Evolutionary conservation across 2,113 vertebrate genomes (phyloP).

Genomic region (Colinus virginianus): DNA sequence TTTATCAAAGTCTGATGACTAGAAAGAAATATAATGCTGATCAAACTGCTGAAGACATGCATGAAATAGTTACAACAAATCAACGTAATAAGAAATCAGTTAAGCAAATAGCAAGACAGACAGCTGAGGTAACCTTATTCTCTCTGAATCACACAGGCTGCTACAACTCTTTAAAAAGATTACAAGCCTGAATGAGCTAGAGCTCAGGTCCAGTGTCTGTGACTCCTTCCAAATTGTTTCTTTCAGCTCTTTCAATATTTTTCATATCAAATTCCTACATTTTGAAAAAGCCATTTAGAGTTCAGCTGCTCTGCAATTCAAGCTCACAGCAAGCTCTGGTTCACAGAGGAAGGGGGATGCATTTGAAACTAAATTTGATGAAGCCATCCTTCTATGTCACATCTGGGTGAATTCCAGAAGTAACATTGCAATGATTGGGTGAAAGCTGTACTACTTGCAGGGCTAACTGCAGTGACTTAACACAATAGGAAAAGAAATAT

Average conservation of each 20-base stretch:
- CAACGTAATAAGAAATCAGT: constrained; percentile 63
- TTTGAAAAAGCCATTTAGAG: constrained; percentile 34
- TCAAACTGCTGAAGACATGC: constrained; percentile 30
- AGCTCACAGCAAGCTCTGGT: not conserved
- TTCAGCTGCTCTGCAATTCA: constrained; percentile 15
- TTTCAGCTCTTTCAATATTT: constrained; percentile 54
- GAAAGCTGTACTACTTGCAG: not conserved
- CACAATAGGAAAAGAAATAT: not conserved
- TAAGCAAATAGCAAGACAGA: constrained; percentile 57
- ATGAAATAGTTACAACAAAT: constrained; percentile 64
- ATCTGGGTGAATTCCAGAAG: not conserved
- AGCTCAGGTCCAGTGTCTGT: constrained; percentile 15
- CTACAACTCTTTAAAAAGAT: constrained; percentile 43
- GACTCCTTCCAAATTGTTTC: constrained; percentile 48
- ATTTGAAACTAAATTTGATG: not conserved
- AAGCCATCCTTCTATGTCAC: constrained; percentile 20
- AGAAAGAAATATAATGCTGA: constrained; percentile 27
- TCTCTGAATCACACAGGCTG: constrained; percentile 21
- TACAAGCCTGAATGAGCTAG: constrained; percentile 38
- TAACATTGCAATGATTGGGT: not conserved
- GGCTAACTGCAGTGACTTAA: not conserved
- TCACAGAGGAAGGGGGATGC: not conserved
- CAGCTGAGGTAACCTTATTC: constrained; percentile 48
- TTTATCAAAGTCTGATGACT: not conserved
- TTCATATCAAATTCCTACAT: constrained; percentile 34